A percentile compares a stretch with the other conserved stretches of the same genome.
Evolutionary conservation across 2,113 vertebrate species (phyloP).

Genomic region (Stictonetta naevosa): DNA sequence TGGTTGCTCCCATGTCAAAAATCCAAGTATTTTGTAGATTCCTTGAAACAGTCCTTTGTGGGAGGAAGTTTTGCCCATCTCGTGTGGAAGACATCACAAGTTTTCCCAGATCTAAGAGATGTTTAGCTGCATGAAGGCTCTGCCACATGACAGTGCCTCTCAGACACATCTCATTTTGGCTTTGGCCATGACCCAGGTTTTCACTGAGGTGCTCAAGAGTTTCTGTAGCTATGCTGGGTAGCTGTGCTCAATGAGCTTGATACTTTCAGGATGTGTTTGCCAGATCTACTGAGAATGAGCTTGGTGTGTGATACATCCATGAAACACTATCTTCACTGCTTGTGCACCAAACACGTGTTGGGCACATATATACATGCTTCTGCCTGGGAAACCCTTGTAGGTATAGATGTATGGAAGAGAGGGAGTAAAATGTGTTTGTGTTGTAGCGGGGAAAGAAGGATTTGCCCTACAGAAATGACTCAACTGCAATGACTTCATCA

Average conservation of each 20-base stretch:
- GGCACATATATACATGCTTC: neutral
- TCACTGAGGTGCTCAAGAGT: neutral
- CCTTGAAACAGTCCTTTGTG: neutral
- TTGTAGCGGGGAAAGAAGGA: neutral
- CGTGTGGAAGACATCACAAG: rapidly evolving
- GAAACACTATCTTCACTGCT: neutral
- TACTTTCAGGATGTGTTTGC: neutral
- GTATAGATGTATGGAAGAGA: neutral
- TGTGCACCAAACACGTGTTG: neutral
- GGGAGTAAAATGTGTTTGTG: neutral
- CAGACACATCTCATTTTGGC: rapidly evolving
- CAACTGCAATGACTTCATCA: neutral
- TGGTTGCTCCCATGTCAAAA: neutral
- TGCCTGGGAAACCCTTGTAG: neutral
- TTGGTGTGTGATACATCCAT: neutral
- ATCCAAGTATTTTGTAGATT: neutral
- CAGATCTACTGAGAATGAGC: neutral
- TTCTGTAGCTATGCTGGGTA: neutral
- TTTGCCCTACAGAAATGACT: neutral
- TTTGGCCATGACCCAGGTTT: rapidly evolving
- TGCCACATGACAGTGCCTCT: neutral
- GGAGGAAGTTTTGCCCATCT: neutral
- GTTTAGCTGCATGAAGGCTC: neutral
- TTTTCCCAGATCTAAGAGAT: neutral
- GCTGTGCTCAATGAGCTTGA: neutral